Evolutionary conservation across 2,113 vertebrate species (phyloP).

Genomic region (Anarhynchus alexandrinus): DNA sequence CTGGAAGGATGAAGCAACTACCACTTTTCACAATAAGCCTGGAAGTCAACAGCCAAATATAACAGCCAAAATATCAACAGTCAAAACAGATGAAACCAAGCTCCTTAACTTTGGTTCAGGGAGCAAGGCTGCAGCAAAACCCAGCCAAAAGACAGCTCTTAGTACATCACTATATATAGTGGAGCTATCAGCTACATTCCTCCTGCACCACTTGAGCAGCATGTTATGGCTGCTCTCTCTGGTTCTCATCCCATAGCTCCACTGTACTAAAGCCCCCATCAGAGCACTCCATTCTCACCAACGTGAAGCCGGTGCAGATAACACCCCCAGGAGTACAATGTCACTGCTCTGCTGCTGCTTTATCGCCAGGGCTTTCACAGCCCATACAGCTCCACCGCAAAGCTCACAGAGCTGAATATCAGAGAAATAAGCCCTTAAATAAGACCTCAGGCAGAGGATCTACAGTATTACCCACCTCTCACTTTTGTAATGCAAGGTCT

Average conservation of each 20-base stretch:
- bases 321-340: background rate
- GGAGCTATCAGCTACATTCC: conserved; percentile 9
- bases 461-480: background rate
- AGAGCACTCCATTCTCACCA: background rate
- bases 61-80: background rate
- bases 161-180: background rate
- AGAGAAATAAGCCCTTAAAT: background rate
- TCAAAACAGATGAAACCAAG: background rate
- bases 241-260: background rate
- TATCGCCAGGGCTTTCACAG: background rate
- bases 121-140: background rate
- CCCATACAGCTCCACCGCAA: fast-evolving
- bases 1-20: background rate
- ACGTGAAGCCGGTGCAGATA: fast-evolving
- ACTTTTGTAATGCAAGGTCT: background rate
- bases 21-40: background rate
- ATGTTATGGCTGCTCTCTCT: background rate
- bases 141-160: background rate
- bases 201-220: background rate
- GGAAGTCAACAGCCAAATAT: background rate
- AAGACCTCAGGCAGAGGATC: background rate
- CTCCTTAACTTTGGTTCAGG: background rate
- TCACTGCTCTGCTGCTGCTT: background rate
- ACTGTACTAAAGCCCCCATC: fast-evolving
- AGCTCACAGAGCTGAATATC: background rate